Base-by-base conservation (phyloP, 2,888 invertebrate species). In the Calameuta filiformis region DNA sequence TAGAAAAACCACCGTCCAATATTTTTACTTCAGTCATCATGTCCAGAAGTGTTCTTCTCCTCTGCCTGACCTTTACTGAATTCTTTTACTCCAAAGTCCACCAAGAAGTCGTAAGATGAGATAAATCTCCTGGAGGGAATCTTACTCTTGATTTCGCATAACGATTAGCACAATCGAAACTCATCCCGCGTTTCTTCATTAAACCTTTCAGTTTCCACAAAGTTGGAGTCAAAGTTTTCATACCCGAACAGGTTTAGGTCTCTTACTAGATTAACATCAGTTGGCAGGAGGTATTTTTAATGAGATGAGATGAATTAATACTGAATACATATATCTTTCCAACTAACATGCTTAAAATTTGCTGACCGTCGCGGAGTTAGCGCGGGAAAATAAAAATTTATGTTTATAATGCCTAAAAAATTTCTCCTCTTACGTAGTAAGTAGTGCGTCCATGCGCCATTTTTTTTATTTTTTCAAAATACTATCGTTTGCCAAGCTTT, bases 1-100 rank as follows among this genome's bases (percentile, higher is more conserved):
- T 95, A 15, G 96, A 96, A 91, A 97, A 97, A 4, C 97, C 97
- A 0, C 97, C 97, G 83, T 94, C 94, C 73, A 94, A 83, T n/a
- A 94, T 89, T 73, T 83, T 85, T 76, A 86, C 82, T 37, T 82
- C 83, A 12, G 12, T 33, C 71, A 71, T 71, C 12, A 11, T 71
- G 71, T 56, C 23, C 23, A 56, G 23, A 9, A 56, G 23, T 56
- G 9, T 9, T 56, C 23, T 56, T 56, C 23, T 56, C 56, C 56
- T 56, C 23, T 56, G 56, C 56, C 23, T 23, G 56, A 56, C 56
- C 56, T 56, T 56, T 9, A 56, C 9, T 56, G 9, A 2, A 56
- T 23, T 56, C 56, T 56, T 56, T 23, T 56, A 56, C 23, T 56
- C 56, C 56, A 56, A 56, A 56, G 56, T 56, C 56, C 23, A 23